phyloP scores from a whole-genome alignment of 35 echinoderm and acorn worm species.

The Heliocidaris erythrogramma region DNA sequence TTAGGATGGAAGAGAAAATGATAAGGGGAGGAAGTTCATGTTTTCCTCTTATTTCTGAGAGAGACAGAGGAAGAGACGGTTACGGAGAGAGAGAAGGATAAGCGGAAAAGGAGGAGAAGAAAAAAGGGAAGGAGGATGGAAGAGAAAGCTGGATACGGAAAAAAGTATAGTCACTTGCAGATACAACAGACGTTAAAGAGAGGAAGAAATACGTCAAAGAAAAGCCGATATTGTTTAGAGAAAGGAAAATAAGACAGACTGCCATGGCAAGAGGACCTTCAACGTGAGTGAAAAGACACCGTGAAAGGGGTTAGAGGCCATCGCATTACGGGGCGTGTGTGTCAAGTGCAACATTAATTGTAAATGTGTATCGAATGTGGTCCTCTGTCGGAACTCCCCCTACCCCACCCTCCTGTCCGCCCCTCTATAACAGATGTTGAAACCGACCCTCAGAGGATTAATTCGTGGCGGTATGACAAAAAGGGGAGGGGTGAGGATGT shows the following conservation, averaged over 20 bases:
- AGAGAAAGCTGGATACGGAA: neutral
- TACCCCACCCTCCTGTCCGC: neutral
- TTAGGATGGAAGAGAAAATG: neutral
- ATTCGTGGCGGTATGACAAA: neutral
- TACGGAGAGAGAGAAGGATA: neutral
- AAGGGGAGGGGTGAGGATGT: neutral
- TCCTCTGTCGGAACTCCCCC: neutral
- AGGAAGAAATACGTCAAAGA: neutral
- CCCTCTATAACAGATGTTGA: neutral
- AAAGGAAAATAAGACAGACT: neutral
- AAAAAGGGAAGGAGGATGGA: neutral
- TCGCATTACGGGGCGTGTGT: slow-evolving; percentile 43
- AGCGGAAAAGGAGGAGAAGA: neutral
- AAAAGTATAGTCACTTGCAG: neutral
- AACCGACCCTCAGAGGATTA: neutral
- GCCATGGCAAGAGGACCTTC: neutral
- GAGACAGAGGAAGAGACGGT: neutral
- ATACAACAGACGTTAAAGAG: neutral
- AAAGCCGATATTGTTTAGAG: neutral
- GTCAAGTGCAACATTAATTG: slow-evolving; percentile 53
- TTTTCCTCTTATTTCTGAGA: neutral
- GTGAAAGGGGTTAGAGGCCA: neutral
- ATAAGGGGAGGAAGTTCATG: neutral
- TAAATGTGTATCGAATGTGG: slow-evolving; percentile 33
- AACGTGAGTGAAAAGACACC: slow-evolving; percentile 24